Evolutionary conservation across 2,113 vertebrate species (phyloP).

Genomic region (Nibea coibor): DNA sequence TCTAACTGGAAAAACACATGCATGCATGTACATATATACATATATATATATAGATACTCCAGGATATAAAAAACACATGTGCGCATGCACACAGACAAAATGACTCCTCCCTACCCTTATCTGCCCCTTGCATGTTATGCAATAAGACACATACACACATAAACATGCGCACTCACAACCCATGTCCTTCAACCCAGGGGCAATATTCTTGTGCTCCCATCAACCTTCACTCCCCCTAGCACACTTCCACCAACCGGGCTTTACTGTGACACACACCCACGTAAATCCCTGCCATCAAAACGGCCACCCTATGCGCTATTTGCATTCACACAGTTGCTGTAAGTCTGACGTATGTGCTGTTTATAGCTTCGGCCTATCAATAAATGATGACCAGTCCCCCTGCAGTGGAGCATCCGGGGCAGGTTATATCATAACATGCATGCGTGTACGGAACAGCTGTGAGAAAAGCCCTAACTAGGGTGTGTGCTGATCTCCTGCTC

Average conservation of each 20-base stretch:
- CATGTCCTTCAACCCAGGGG: conserved; percentile 12
- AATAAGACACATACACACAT: conserved; percentile 2
- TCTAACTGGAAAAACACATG: conserved; percentile 17
- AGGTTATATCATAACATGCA: conserved; percentile 13
- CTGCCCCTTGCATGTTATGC: neutral
- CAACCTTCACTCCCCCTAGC: neutral
- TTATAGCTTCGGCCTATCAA: conserved; percentile 31
- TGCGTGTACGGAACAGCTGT: conserved; percentile 16
- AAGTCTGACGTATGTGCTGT: conserved; percentile 14
- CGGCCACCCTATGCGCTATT: conserved; percentile 21
- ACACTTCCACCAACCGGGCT: neutral
- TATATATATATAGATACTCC: neutral
- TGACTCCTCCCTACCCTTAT: neutral
- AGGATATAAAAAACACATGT: neutral
- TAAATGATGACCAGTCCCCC: conserved; percentile 20
- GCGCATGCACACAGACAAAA: neutral
- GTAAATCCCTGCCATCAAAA: conserved; percentile 12
- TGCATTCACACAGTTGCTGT: conserved; percentile 15
- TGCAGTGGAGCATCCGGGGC: neutral
- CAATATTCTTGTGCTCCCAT: neutral
- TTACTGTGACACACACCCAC: conserved; percentile 21
- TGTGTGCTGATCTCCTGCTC: conserved; percentile 4
- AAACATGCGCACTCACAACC: neutral
- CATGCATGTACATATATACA: neutral
- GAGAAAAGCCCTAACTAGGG: neutral